These are phyloP conservation scores for Diabrotica undecimpunctata DNA, from an alignment of 1,140 invertebrate genomes.

Conservation along the genomic window DNA sequence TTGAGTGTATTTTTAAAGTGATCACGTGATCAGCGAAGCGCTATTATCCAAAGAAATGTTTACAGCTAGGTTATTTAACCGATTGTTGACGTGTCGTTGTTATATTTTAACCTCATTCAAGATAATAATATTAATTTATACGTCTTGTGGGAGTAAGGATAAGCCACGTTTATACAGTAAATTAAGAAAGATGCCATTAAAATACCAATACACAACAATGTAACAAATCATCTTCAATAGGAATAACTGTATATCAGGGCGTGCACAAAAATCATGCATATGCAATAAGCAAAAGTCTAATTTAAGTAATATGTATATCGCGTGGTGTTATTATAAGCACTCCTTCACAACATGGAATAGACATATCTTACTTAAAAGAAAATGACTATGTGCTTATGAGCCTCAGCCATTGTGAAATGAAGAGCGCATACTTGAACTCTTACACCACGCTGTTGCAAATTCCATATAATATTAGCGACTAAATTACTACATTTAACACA, in stretches of 20 bases:
- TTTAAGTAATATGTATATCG: conserved; percentile 9
- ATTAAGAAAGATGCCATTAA: too few species aligned
- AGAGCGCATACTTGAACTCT: conserved; percentile 16
- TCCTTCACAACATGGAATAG: background rate
- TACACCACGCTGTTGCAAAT: conserved; percentile 15
- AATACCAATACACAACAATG: too few species aligned
- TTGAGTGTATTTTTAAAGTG: too few species aligned
- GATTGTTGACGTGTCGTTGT: too few species aligned
- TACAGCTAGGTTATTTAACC: too few species aligned
- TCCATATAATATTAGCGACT: conserved; percentile 1
- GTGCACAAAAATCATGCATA: conserved; percentile 13
- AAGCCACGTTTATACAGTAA: too few species aligned
- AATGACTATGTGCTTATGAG: conserved; percentile 9
- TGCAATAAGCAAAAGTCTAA: conserved; percentile 15
- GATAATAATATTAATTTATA: too few species aligned
- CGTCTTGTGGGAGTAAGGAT: too few species aligned
- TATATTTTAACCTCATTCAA: too few species aligned
- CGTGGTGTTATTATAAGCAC: conserved; percentile 7
- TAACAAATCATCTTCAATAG: too few species aligned
- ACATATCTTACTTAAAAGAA: conserved; percentile 8
- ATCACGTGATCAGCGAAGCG: too few species aligned
- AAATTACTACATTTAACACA: conserved; percentile 13
- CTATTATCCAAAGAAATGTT: too few species aligned
- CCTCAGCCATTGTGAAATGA: conserved; percentile 11
- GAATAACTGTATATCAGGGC: background rate